phyloP scores from a whole-genome alignment of 2,888 invertebrate species.

The Andrena camellia region DNA sequence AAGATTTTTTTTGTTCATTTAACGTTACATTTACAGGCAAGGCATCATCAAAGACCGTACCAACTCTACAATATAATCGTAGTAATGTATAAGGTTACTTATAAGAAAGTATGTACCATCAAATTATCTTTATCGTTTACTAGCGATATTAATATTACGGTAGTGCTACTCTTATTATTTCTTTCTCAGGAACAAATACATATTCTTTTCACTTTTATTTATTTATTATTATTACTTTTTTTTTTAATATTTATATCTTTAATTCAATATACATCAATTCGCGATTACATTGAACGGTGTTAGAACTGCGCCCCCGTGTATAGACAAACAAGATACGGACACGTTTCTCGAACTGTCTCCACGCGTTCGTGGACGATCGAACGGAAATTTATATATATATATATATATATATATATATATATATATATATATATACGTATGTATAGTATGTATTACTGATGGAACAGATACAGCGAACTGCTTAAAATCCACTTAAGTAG shows the following conservation, averaged over 20 bases:
- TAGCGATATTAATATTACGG: constrained; percentile 79
- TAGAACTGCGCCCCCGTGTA: constrained; percentile 77
- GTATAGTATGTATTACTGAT: constrained; percentile 9
- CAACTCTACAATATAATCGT: constrained; percentile 82
- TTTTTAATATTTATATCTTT: constrained; percentile 59
- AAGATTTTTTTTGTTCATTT: constrained; percentile 81
- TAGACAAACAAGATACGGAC: constrained; percentile 76
- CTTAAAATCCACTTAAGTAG: too few species aligned
- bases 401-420: constrained; percentile 30
- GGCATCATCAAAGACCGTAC: constrained; percentile 85
- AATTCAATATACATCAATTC: constrained; percentile 84
- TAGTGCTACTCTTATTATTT: constrained; percentile 80
- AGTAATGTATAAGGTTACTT: constrained; percentile 82
- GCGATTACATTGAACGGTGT: constrained; percentile 80
- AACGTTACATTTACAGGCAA: constrained; percentile 84
- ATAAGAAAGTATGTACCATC: constrained; percentile 84
- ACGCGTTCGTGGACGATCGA: constrained; percentile 34
- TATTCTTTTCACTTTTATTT: constrained; percentile 63
- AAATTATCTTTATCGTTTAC: constrained; percentile 82
- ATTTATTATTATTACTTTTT: constrained; percentile 35
- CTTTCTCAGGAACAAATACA: constrained; percentile 84
- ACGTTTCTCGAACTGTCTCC: constrained; percentile 55
- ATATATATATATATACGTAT: constrained; percentile 8
- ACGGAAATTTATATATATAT: constrained; percentile 36
- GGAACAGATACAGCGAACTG: too few species aligned